These are phyloP conservation scores for Drepana arcuata DNA, from an alignment of 1,140 invertebrate genomes.

Conservation along the genomic window DNA sequence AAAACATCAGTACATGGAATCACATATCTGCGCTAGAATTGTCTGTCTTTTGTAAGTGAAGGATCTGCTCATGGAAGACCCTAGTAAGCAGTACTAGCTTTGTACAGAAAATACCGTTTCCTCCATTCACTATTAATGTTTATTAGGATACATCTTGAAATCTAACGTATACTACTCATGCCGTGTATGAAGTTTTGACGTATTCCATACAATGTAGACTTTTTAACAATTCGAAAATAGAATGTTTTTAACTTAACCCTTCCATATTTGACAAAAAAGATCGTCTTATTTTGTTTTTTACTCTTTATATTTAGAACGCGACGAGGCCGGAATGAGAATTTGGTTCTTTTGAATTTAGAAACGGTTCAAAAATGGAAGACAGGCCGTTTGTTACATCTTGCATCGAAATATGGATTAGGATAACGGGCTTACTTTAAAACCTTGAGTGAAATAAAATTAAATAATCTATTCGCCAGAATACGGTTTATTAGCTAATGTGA, in stretches of 20 bases:
- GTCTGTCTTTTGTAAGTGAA: no score
- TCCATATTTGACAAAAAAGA: constrained; percentile 70
- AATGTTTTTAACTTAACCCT: constrained; percentile 71
- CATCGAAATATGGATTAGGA: constrained; percentile 48
- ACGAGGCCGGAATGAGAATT: constrained; percentile 58
- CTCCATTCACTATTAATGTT: no score
- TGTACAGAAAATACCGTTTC: no score
- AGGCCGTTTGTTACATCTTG: constrained; percentile 30
- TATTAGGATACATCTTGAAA: constrained; percentile 16
- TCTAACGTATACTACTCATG: constrained; percentile 29
- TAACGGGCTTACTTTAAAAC: constrained; percentile 15
- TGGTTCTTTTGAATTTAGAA: constrained; percentile 65
- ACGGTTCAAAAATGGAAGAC: constrained; percentile 53
- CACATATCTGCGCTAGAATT: no score
- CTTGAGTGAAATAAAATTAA: neutral
- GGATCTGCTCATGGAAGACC: no score
- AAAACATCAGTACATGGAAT: no score
- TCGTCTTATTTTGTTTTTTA: no score
- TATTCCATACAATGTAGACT: constrained; percentile 70
- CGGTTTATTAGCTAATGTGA: no score
- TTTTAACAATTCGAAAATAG: constrained; percentile 71
- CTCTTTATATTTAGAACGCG: constrained; percentile 70
- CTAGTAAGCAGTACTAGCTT: no score
- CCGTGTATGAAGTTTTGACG: constrained; percentile 54
- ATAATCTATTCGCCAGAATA: no score